phyloP scores from a whole-genome alignment of 2,888 invertebrate genomes.

The Lymantria monacha region DNA sequence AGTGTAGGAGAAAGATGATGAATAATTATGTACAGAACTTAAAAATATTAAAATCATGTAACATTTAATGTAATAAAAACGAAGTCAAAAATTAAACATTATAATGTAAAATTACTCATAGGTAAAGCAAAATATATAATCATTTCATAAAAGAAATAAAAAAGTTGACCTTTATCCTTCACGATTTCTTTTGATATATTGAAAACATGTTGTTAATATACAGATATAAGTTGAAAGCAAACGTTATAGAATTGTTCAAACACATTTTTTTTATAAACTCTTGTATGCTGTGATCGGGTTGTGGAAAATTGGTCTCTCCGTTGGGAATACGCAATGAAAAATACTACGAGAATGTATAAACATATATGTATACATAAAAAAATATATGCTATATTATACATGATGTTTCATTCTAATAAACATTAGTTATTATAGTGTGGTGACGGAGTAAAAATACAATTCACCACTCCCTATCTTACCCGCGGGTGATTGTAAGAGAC shows the following conservation, averaged over 20 bases:
- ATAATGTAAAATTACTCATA: no score
- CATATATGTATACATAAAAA: conserved; percentile 9
- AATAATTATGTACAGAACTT: no score
- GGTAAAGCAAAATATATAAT: no score
- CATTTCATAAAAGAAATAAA: background rate
- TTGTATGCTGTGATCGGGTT: conserved; percentile 29
- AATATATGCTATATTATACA: background rate
- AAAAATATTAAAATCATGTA: no score
- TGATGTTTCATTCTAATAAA: background rate
- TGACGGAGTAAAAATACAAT: no score
- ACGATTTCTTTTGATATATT: background rate
- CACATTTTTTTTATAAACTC: conserved; percentile 25
- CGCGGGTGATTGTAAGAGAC: no score
- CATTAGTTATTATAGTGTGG: no score
- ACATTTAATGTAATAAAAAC: no score
- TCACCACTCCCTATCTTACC: no score
- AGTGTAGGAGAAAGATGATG: no score
- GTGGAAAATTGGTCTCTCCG: conserved; percentile 46
- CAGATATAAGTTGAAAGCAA: conserved; percentile 9
- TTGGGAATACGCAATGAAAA: conserved; percentile 21
- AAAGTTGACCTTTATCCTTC: background rate
- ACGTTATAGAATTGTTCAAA: conserved; percentile 16
- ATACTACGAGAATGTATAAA: conserved; percentile 8
- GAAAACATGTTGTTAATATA: conserved; percentile 3
- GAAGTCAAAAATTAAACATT: no score